Base-by-base conservation (phyloP, 2,797 vertebrate genomes). In the Monodelphis domestica region DNA sequence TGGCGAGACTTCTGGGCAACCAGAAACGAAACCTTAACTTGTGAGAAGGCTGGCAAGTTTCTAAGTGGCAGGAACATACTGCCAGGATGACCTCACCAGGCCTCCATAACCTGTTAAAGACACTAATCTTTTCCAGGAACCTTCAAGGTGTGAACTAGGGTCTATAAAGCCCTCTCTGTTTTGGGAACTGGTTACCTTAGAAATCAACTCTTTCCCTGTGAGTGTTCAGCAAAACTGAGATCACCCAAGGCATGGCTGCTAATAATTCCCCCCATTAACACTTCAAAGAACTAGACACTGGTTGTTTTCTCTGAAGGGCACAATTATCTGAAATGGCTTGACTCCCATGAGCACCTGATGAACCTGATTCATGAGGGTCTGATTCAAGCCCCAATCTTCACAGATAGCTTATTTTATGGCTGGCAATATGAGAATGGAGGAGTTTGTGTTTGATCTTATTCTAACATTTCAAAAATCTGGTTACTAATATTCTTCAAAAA, bases 151-250 rank as follows among this genome's bases (percentile, higher is more conserved):
- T 94, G 94, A 97, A 96, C 95, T 96, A 84, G 94, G 87, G 89
- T 94, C 95, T 92, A 95, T 89, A 91, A 95, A 91, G 87, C 89
- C 50, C 53, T 93, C 93, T 96, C 88, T 97, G 96, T 96, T 97
- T 97, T 91, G 78, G 53, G 92, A 95, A 38, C 56, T 90, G 78
- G 95, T 95, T 96, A 94, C 94, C 95, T 95, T 97, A 96, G 95
- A 94, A 97, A 97, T 97, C 94, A 90, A 9, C 54, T 56, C 84
- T 91, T 63, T 78, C 38, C 70, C 70, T 78, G 11, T 78, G 88
- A 95, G 53, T 50, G n/a, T 95, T 29, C 5, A 91, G 59, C 59
- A 91, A 87, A 95, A 95, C 70, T 78, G 70, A 78, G 70, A 45
- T 78, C 70, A 78, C 70, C 38, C 70, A 78, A 78, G n/a, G n/a